These are phyloP conservation scores for Eupithecia centaureata DNA, from an alignment of 2,888 invertebrate genomes.

Conservation along the genomic window DNA sequence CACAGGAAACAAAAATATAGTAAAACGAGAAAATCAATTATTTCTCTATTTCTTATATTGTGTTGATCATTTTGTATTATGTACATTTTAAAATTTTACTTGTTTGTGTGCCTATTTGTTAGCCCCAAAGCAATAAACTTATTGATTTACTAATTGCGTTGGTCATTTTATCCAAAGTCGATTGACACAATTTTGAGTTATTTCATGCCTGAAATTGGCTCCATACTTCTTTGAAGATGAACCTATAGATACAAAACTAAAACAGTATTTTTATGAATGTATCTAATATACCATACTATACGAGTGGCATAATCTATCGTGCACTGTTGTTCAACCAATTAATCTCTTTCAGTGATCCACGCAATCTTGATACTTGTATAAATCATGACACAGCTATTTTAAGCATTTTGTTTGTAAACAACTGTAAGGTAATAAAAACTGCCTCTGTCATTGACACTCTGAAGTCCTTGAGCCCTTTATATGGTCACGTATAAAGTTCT, in stretches of 20 bases:
- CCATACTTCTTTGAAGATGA: background rate
- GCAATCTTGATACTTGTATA: constrained; percentile 26
- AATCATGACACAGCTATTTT: constrained; percentile 22
- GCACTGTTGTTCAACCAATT: constrained; percentile 49
- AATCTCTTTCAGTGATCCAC: constrained; percentile 45
- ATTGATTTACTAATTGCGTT: no score
- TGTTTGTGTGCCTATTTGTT: no score
- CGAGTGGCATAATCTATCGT: constrained; percentile 33
- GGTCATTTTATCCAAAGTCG: background rate
- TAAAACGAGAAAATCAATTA: no score
- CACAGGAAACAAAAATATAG: no score
- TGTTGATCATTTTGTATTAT: no score
- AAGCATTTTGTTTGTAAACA: constrained; percentile 32
- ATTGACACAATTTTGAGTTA: background rate
- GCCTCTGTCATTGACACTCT: constrained; percentile 4
- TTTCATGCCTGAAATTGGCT: background rate
- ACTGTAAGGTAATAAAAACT: constrained; percentile 26
- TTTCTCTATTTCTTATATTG: no score
- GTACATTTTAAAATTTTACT: no score
- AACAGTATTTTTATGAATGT: background rate
- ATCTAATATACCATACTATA: no score
- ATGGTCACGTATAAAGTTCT: background rate
- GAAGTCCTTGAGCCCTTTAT: background rate
- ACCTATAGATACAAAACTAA: background rate
- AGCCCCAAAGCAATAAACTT: no score